These are phyloP conservation scores for Cydia amplana DNA, from an alignment of 1,140 invertebrate genomes.

Conservation along the genomic window DNA sequence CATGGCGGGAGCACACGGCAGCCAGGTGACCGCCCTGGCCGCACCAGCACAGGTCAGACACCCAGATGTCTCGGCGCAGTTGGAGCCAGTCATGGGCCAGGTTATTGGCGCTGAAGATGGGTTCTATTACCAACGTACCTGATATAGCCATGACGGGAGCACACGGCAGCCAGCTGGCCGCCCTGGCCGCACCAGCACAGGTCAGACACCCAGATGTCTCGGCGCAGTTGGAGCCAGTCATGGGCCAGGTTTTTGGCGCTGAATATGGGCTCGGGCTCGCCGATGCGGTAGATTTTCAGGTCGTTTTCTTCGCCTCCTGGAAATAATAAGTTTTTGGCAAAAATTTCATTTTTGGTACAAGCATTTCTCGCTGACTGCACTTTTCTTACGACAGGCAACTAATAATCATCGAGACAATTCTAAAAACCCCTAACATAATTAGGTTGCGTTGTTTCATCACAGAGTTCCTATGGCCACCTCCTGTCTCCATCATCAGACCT, in stretches of 20 bases:
- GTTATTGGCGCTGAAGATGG: conserved; percentile 80
- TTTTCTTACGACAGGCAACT: too few relatives aligned
- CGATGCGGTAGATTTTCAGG: conserved; percentile 78
- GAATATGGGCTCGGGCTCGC: conserved; percentile 67
- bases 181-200: conserved; percentile 80
- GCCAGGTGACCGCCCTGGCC: conserved; percentile 77
- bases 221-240: conserved; percentile 87
- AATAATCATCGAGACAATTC: too few relatives aligned
- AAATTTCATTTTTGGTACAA: too few relatives aligned
- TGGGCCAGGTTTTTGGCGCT: conserved; percentile 82
- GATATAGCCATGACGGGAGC: conserved; percentile 86
- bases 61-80: conserved; percentile 88
- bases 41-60: conserved; percentile 83
- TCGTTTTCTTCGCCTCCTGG: conserved; percentile 81
- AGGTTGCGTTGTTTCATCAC: too few relatives aligned
- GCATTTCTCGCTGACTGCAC: too few relatives aligned
- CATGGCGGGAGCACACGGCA: conserved; percentile 84
- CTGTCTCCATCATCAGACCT: too few relatives aligned
- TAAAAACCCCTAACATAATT: too few relatives aligned
- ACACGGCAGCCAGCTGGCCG: conserved; percentile 80
- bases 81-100: conserved; percentile 87
- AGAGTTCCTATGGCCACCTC: too few relatives aligned
- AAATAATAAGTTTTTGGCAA: conserved; percentile 33
- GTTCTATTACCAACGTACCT: conserved; percentile 56
- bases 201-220: conserved; percentile 89